Base-by-base conservation (phyloP, 2,797 vertebrate genomes). In the Nasua narica region DNA sequence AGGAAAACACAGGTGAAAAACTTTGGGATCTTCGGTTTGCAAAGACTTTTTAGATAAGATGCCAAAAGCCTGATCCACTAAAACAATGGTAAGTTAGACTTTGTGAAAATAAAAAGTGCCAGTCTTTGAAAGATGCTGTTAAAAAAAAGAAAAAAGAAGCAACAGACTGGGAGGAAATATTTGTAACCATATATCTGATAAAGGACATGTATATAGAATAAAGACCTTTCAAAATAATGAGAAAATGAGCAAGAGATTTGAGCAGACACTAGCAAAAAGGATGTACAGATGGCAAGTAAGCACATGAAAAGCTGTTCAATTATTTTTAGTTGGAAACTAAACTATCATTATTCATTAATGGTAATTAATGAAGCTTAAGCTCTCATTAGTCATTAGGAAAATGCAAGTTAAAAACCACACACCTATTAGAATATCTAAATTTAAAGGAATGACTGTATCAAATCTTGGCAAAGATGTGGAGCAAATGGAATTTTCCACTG, bases 291-390 rank as follows among this genome's bases (percentile, higher is more conserved):
- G 85, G 85, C 78, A 92, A 92, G 62, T 89, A 92, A 50, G n/a
- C 70, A 79, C 92, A 79, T 58, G 62, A 72, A 79, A 84, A 84
- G 70, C 84, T 79, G 27, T 79, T 72, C 54, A 56, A 79, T 56
- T 89, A 32, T 70, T 72, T 95, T 78, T 54, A 89, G 35, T 62
- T 83, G 90, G 69, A 70, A 89, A 84, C 54, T 50, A 92, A 92
- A 84, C 29, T 35, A 56, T 79, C 56, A 85, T 79, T 88, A 94
- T 35, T 92, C 54, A 79, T 90, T 84, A 79, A 93, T 78, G 60
- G 69, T 84, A 95, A 95, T 89, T 89, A 93, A 93, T 54, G 85
- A 85, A 83, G 50, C 72, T 79, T 60, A 72, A 37, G 52, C 65
- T 60, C 48, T 32, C 90, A 60, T 48, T 70, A 83, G 65, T 60